Evolutionary conservation across 2,113 vertebrate species (phyloP).

Genomic region (Pachyramphus minor): DNA sequence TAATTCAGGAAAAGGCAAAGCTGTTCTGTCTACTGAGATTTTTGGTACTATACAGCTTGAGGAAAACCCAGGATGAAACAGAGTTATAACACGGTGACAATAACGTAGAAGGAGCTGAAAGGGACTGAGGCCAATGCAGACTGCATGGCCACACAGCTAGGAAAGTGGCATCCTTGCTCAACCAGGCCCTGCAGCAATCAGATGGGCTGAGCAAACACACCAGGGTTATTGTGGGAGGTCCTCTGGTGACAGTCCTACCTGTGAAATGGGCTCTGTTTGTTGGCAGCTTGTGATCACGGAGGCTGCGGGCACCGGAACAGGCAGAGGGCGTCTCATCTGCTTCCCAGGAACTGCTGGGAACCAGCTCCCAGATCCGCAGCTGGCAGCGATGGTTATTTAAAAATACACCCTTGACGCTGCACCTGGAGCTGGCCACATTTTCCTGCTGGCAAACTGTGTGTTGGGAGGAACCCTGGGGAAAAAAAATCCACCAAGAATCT

Average conservation of each 20-base stretch:
- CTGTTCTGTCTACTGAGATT: not conserved
- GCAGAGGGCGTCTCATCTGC: not conserved
- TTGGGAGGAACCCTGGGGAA: not conserved
- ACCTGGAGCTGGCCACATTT: not conserved
- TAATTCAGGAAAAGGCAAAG: not conserved
- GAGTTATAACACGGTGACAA: not conserved
- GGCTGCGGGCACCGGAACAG: not conserved
- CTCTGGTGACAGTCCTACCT: not conserved
- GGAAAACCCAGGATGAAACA: not conserved
- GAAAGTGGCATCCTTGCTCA: not conserved
- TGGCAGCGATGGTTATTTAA: not conserved
- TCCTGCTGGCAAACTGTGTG: accelerated
- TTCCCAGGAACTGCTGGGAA: not conserved
- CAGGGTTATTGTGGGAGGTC: not conserved
- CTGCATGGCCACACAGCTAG: not conserved
- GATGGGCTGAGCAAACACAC: not conserved
- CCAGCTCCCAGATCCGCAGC: not conserved
- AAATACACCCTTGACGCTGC: not conserved
- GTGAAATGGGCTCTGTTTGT: not conserved
- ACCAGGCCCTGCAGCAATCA: not conserved
- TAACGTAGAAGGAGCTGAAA: not conserved
- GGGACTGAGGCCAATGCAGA: not conserved
- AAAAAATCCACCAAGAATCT: not conserved
- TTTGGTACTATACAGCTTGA: not conserved
- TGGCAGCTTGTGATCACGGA: not conserved